Evolutionary conservation across 2,888 invertebrate species (phyloP).

Genomic region (Andrena dorsata): DNA sequence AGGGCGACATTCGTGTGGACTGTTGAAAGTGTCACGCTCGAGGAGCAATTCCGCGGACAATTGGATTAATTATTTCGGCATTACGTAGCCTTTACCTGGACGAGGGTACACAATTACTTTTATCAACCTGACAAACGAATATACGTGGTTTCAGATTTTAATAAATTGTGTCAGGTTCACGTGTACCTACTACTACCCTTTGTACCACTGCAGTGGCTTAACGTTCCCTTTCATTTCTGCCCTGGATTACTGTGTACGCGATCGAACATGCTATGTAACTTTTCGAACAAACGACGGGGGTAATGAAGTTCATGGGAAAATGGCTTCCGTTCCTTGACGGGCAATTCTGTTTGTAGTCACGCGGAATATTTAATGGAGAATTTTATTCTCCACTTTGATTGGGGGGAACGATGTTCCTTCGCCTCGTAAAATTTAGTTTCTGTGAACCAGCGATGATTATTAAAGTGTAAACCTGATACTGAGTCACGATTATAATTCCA

Average conservation of each 20-base stretch:
- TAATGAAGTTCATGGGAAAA: slow-evolving; percentile 15
- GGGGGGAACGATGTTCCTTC: not conserved
- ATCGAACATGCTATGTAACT: not conserved
- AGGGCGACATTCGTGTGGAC: slow-evolving; percentile 11
- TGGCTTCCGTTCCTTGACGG: not conserved
- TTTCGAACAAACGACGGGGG: slow-evolving; percentile 7
- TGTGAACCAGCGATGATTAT: not conserved
- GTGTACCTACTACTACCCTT: not conserved
- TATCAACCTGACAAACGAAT: not conserved
- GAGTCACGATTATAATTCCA: no score
- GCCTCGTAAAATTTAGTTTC: not conserved
- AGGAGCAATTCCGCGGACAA: not conserved
- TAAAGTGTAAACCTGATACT: no score
- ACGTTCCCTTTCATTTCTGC: not conserved
- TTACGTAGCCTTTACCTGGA: not conserved
- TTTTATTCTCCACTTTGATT: slow-evolving; percentile 1
- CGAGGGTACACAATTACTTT: not conserved
- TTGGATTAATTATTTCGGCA: slow-evolving; percentile 19
- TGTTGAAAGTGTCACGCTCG: slow-evolving; percentile 20
- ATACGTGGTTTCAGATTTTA: not conserved
- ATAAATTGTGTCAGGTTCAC: not conserved
- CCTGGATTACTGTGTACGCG: not conserved
- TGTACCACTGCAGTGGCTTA: not conserved
- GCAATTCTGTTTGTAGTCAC: not conserved
- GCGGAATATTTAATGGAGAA: slow-evolving; percentile 1